phyloP scores from a whole-genome alignment of 37 sponge, comb jelly and placozoan species.

The Halisarca cf. caerulea region DNA sequence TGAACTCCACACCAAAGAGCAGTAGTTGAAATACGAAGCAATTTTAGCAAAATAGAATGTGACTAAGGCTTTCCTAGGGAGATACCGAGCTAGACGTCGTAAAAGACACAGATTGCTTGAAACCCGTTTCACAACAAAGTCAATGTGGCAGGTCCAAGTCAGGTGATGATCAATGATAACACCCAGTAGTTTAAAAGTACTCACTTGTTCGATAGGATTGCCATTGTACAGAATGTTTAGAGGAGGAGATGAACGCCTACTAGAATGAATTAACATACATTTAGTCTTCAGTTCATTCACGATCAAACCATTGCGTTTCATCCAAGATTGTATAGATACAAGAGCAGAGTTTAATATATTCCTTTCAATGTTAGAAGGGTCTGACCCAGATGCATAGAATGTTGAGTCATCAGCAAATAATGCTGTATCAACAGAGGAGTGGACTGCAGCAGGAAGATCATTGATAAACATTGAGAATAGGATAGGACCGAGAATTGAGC shows the following conservation, averaged over 20 bases:
- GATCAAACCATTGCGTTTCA: background rate
- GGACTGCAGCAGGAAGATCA: conserved; percentile 7
- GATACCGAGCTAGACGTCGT: background rate
- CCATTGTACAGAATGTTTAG: conserved; percentile 15
- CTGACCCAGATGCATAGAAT: background rate
- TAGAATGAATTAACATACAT: conserved; percentile 12
- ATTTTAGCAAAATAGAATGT: conserved; percentile 1
- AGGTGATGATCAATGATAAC: background rate
- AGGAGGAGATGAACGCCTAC: conserved; percentile 5
- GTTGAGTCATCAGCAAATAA: conserved; percentile 29
- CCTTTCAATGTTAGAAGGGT: background rate
- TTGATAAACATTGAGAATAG: conserved; percentile 1
- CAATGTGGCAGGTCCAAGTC: background rate
- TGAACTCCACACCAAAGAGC: no score
- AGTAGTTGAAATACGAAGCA: no score
- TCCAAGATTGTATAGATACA: background rate
- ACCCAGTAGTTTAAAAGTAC: conserved; percentile 14
- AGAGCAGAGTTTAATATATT: background rate
- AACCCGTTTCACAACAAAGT: background rate
- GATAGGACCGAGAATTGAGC: conserved; percentile 28
- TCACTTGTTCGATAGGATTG: conserved; percentile 12
- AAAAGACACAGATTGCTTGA: background rate
- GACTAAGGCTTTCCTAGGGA: background rate
- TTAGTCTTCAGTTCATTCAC: conserved; percentile 1
- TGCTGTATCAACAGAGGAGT: conserved; percentile 5